A percentile compares a stretch with the other conserved stretches of the same genome.
Conservation (phyloP, 1,140 invertebrate genomes). For the Drosophila novamexicana region DNA sequence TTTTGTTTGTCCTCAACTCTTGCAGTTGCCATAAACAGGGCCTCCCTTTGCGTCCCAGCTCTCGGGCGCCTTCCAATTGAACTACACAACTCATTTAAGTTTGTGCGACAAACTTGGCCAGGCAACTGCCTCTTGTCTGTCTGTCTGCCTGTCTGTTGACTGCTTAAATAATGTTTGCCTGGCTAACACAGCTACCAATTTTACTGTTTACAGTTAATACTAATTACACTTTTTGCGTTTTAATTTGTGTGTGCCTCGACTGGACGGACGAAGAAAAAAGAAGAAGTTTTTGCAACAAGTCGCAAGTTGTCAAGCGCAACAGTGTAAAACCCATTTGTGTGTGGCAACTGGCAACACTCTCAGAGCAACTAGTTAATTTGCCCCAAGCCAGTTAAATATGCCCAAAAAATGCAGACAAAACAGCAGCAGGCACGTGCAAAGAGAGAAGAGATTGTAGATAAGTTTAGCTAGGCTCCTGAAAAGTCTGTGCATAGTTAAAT, state of each 20-base stretch:
- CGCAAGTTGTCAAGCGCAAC: constrained; percentile 37
- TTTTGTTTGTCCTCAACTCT: constrained; percentile 50
- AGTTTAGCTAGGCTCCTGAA: neutral
- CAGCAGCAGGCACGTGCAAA: neutral
- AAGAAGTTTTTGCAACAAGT: constrained; percentile 66
- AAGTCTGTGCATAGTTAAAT: neutral
- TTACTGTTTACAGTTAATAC: constrained; percentile 51
- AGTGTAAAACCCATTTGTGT: constrained; percentile 13
- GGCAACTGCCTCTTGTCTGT: constrained; percentile 5
- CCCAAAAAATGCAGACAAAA: neutral
- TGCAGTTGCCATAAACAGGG: constrained; percentile 5
- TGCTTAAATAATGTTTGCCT: constrained; percentile 52
- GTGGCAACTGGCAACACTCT: neutral
- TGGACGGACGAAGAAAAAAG: constrained; percentile 20
- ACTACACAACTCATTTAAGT: constrained; percentile 74
- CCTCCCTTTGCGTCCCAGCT: neutral
- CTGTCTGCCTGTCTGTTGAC: constrained; percentile 16
- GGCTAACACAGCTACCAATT: constrained; percentile 16
- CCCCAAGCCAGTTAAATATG: constrained; percentile 11
- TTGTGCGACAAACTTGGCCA: constrained; percentile 51
- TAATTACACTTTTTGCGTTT: constrained; percentile 71
- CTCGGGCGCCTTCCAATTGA: constrained; percentile 10
- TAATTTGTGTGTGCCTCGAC: constrained; percentile 63
- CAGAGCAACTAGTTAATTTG: constrained; percentile 25
- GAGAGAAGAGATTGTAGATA: neutral